Conservation (phyloP, 2,888 invertebrate species). For the Sesamia inferens region DNA sequence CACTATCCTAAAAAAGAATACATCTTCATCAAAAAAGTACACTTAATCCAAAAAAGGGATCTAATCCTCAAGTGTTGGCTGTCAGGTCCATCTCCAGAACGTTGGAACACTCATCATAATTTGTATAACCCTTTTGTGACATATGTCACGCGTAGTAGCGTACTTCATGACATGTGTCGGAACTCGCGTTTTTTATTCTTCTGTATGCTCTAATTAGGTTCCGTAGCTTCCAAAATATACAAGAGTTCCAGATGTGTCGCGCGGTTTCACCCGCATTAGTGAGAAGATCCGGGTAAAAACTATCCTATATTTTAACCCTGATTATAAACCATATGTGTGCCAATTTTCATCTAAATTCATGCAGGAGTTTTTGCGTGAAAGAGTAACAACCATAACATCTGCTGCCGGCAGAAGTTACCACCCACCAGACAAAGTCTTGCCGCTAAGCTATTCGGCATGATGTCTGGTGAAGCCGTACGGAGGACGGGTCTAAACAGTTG, state of each 20-base stretch:
- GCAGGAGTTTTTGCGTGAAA: no score
- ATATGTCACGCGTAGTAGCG: conserved; percentile 41
- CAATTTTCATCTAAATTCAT: no score
- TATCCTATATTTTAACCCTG: no score
- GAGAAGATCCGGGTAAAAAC: no score
- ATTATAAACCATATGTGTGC: no score
- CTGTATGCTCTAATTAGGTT: conserved; percentile 39
- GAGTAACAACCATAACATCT: no score
- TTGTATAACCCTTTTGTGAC: conserved; percentile 58
- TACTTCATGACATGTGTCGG: conserved; percentile 51
- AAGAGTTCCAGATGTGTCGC: neutral
- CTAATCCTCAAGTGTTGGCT: conserved; percentile 37
- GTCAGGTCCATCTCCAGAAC: conserved; percentile 30
- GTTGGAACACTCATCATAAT: conserved; percentile 53
- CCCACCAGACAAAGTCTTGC: no score
- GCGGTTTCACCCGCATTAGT: no score
- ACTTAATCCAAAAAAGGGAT: conserved; percentile 26
- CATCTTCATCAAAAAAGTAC: conserved; percentile 33
- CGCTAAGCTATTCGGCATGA: no score
- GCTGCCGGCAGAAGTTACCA: no score
- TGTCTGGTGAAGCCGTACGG: no score
- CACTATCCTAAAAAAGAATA: conserved; percentile 12
- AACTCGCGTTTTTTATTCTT: conserved; percentile 42
- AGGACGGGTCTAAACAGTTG: no score
- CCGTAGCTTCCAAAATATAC: conserved; percentile 18